These are phyloP conservation scores for Gryllus longicercus DNA, from an alignment of 2,888 invertebrate species.

Conservation along the genomic window DNA sequence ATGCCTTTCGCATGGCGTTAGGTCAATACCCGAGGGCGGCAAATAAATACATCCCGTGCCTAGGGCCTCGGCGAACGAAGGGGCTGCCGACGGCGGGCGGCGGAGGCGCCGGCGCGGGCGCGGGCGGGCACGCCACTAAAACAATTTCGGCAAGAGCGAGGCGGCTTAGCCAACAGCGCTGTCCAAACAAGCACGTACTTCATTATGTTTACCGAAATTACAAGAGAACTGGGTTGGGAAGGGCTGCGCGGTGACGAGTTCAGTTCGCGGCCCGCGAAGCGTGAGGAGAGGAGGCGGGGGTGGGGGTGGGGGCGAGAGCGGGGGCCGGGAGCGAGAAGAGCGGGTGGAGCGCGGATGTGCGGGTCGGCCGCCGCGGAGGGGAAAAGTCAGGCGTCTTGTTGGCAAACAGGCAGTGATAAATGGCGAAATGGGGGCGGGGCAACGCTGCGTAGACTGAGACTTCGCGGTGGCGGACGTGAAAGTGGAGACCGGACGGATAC, in stretches of 20 bases:
- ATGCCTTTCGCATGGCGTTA: background rate
- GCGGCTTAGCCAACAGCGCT: background rate
- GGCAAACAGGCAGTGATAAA: slow-evolving; percentile 9
- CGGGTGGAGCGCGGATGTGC: no score
- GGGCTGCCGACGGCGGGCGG: background rate
- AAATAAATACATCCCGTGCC: background rate
- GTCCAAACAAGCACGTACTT: slow-evolving; percentile 17
- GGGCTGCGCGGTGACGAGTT: background rate
- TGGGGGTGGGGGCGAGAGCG: background rate
- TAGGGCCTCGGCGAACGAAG: background rate
- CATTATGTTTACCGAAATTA: slow-evolving; percentile 17
- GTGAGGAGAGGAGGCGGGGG: background rate
- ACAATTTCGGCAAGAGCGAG: background rate
- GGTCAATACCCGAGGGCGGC: background rate
- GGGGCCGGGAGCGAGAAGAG: background rate
- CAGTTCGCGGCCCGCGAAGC: background rate
- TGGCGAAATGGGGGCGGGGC: background rate
- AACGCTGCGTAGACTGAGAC: no score
- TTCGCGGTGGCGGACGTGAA: no score
- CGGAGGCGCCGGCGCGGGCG: background rate
- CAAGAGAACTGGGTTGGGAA: slow-evolving; percentile 4
- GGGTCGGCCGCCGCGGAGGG: no score
- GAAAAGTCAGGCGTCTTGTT: background rate
- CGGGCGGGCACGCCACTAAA: background rate
- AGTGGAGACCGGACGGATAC: no score